Evolutionary conservation across 2,888 invertebrate species (phyloP).

Genomic region (Melanophora roralis): DNA sequence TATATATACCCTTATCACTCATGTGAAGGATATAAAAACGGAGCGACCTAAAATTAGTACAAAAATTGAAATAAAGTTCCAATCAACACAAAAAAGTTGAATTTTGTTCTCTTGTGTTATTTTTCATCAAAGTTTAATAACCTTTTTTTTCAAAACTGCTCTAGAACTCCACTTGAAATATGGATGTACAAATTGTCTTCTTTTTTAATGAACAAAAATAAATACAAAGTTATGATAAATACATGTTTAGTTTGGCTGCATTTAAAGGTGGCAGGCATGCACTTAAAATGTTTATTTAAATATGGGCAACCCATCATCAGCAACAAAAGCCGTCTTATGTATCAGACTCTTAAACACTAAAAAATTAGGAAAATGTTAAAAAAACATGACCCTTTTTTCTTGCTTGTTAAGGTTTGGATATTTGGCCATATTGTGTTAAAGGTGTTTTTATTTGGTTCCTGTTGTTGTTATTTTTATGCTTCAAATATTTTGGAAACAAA

Average conservation of each 20-base stretch:
- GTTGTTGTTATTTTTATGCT: slow-evolving; percentile 44
- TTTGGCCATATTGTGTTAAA: slow-evolving; percentile 38
- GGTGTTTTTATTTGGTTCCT: not conserved
- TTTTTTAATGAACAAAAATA: not conserved
- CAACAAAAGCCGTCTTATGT: not conserved
- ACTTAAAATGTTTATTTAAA: slow-evolving; percentile 47
- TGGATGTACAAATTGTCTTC: slow-evolving; percentile 10
- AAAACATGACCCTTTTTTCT: slow-evolving; percentile 43
- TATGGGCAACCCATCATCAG: slow-evolving; percentile 25
- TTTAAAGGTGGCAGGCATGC: slow-evolving; percentile 7
- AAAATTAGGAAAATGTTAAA: not conserved
- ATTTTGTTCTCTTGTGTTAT: not conserved
- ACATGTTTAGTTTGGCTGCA: not conserved
- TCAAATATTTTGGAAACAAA: slow-evolving; percentile 39
- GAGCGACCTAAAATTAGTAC: too few relatives aligned
- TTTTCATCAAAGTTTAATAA: slow-evolving; percentile 40
- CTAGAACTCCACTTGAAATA: slow-evolving; percentile 55
- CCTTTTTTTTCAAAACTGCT: slow-evolving; percentile 27
- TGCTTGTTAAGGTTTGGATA: not conserved
- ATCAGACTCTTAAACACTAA: not conserved
- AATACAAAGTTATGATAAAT: slow-evolving; percentile 34
- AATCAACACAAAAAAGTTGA: not conserved
- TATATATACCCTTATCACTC: too few relatives aligned
- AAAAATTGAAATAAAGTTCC: too few relatives aligned
- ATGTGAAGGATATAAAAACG: too few relatives aligned